Base-by-base conservation (phyloP, 2,888 invertebrate genomes). In the Linnaemya tessellans region DNA sequence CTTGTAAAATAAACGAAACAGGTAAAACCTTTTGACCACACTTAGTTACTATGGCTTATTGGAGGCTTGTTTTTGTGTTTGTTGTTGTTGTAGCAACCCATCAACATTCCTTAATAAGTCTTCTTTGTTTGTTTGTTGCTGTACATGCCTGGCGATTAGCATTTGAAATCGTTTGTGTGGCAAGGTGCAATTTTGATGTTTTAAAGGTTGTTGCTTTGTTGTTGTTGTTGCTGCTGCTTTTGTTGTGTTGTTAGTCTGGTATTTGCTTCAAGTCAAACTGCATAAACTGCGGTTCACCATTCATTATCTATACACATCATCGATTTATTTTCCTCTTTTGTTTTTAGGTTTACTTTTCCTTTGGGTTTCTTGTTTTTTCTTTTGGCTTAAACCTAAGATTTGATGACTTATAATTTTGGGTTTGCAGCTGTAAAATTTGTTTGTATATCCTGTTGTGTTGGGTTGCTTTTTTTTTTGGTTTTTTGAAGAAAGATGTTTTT, bases 131-230 rank as follows among this genome's bases (percentile, higher is more conserved):
- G 65, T 65, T 35, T 10, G n/a, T 41, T 54, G 22, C 5, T 38
- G n/a, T 62, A 20, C 18, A 49, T 49, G 85, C 60, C 80, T 89
- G 87, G 18, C 90, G 90, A 90, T 90, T 91, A 90, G 90, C 90
- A 90, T 90, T 91, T 91, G 90, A 90, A 91, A 90, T 89, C 89
- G 88, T 91, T 91, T 90, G 91, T 88, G 88, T 88, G 88, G 91
- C 91, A 91, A 91, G 91, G 91, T 91, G 91, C 91, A 90, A 89
- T 90, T 86, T 88, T 86, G 85, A 89, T 46, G 79, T 86, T 73
- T 81, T 60, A 60, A 85, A 79, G 67, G 56, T 67, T 75, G 18
- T 20, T 8, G 51, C 49, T 7, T 79, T 67, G 41, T 46, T n/a
- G 9, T 68, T 54, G 43, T 11, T 74, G 18, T 43, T 58, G 20